These are phyloP conservation scores for Nothobranchius furzeri DNA, from an alignment of 2,113 vertebrate genomes.

Conservation along the genomic window DNA sequence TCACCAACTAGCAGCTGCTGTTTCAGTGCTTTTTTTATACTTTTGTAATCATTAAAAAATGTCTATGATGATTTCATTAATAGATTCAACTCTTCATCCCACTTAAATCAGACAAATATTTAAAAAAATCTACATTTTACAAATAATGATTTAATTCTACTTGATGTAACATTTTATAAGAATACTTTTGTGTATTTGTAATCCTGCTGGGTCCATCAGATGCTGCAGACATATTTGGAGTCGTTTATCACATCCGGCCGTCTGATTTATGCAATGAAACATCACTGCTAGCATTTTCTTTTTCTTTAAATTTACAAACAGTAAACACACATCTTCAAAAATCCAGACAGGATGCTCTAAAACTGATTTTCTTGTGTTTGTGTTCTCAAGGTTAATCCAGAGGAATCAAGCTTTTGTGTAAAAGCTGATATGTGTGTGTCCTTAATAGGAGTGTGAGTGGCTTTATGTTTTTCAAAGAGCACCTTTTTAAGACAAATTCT, in stretches of 20 bases:
- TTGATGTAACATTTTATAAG: constrained; percentile 24
- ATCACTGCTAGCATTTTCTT: constrained; percentile 48
- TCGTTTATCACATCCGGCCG: constrained; percentile 50
- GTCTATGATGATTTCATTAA: neutral
- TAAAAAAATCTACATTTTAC: constrained; percentile 56
- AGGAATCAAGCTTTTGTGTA: constrained; percentile 45
- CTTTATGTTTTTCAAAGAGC: constrained; percentile 70
- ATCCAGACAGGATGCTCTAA: constrained; percentile 63
- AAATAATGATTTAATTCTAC: constrained; percentile 71
- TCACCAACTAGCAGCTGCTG: constrained; percentile 12
- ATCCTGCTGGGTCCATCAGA: constrained; percentile 18
- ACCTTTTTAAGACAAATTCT: constrained; percentile 80
- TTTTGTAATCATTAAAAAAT: neutral
- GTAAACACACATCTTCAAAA: constrained; percentile 67
- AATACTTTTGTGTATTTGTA: constrained; percentile 44
- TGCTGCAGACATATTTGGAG: constrained; percentile 11
- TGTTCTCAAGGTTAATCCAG: constrained; percentile 46
- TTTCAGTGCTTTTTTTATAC: constrained; percentile 10
- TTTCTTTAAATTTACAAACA: constrained; percentile 60
- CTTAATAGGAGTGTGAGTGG: constrained; percentile 46
- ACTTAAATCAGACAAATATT: constrained; percentile 14
- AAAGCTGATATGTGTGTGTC: constrained; percentile 37
- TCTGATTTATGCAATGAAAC: constrained; percentile 61
- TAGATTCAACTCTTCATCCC: neutral
- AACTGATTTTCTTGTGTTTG: constrained; percentile 48